Percentiles rank a stretch among this genome's conserved stretches.
Evolutionary conservation across 1,140 invertebrate species (phyloP).

Genomic region (Tetranychus cinnabarinus): DNA sequence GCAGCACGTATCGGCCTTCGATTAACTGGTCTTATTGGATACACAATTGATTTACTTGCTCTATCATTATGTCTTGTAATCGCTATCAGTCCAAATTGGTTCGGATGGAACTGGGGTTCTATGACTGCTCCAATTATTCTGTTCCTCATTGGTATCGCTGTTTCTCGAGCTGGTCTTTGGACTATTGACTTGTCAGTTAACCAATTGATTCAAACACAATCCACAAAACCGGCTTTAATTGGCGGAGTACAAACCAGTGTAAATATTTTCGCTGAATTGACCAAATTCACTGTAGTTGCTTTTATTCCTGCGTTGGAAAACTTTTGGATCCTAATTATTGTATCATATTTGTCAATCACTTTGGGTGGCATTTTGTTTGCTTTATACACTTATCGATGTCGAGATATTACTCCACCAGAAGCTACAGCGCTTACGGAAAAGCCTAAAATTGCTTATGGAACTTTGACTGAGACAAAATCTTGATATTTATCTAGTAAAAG

Average conservation of each 20-base stretch:
- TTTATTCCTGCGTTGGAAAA: not conserved
- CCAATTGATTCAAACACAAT: conserved; percentile 27
- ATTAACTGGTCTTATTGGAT: not conserved
- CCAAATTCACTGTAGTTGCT: not conserved
- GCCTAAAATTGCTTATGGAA: not conserved
- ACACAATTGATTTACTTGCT: not conserved
- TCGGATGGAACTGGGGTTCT: not conserved
- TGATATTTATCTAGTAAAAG: not conserved
- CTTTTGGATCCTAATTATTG: not conserved
- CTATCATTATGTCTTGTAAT: not conserved
- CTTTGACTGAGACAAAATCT: not conserved
- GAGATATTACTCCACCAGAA: not conserved
- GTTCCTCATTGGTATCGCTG: not conserved
- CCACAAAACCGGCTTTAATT: not conserved
- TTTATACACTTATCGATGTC: not conserved
- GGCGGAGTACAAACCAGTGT: not conserved
- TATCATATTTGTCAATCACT: not conserved
- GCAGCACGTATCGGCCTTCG: not conserved
- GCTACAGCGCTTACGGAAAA: not conserved
- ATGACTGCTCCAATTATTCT: not conserved
- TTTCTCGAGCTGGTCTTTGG: conserved; percentile 24
- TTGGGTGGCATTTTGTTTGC: not conserved
- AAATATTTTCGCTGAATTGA: not conserved
- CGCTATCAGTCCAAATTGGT: not conserved
- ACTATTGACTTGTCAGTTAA: conserved; percentile 30